These are phyloP conservation scores for Bufo bufo DNA, from an alignment of 2,113 vertebrate species.

Conservation along the genomic window DNA sequence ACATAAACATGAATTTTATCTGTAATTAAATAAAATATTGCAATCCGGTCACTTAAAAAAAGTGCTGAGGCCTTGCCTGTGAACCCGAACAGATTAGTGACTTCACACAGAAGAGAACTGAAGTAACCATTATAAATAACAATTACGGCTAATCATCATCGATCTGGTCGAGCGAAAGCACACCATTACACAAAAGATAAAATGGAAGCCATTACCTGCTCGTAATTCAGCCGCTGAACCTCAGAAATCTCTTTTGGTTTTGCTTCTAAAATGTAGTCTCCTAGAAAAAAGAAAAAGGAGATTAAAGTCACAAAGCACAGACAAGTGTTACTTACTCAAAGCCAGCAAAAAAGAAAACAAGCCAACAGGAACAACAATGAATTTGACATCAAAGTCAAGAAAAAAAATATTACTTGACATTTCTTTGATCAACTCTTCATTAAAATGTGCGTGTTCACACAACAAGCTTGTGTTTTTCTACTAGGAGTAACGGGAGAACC, in stretches of 20 bases:
- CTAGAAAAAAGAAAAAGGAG: constrained; percentile 69
- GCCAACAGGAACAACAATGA: background rate
- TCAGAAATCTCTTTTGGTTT: constrained; percentile 99
- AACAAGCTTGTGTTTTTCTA: background rate
- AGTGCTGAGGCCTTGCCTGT: background rate
- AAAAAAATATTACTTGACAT: background rate
- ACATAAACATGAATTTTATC: background rate
- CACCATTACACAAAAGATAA: background rate
- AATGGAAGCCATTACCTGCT: constrained; percentile 82
- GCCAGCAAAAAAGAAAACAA: background rate
- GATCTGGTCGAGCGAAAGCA: background rate
- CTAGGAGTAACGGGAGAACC: background rate
- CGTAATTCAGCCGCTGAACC: constrained; percentile 96
- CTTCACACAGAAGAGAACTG: background rate
- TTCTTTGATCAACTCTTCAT: background rate
- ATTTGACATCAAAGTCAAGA: background rate
- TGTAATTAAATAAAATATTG: background rate
- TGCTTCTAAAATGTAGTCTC: constrained; percentile 97
- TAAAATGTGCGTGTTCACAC: background rate
- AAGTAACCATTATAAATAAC: constrained; percentile 5
- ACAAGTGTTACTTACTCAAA: background rate
- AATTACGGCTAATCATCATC: background rate
- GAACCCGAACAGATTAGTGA: background rate
- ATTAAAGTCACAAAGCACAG: background rate
- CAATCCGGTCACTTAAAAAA: background rate